Conservation (phyloP, 92 coral and sea anemone species). For the Phenganax stokvisi region DNA sequence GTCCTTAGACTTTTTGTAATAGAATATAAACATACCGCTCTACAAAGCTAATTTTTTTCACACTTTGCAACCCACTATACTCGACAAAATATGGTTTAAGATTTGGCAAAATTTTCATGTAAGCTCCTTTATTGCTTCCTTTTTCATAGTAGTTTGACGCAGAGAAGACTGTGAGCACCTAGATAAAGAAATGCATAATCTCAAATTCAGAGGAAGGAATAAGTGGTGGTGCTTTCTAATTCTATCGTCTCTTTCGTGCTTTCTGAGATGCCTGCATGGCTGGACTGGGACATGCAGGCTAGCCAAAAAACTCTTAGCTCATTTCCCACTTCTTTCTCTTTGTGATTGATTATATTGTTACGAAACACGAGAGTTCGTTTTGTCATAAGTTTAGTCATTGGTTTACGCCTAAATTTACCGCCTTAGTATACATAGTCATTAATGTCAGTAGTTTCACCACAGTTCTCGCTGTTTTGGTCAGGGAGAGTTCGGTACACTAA, state of each 20-base stretch:
- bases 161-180: constrained; percentile 95
- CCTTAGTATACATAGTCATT: too few species aligned
- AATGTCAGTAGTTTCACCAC: too few species aligned
- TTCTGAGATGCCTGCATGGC: too few species aligned
- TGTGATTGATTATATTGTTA: too few species aligned
- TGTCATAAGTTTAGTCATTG: too few species aligned
- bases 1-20: too few species aligned
- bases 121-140: constrained; percentile 94
- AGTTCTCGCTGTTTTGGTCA: too few species aligned
- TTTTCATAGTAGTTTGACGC: constrained; percentile 95
- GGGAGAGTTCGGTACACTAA: too few species aligned
- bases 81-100: constrained; percentile 90
- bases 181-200: not conserved
- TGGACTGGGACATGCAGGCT: not conserved
- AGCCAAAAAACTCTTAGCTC: not conserved
- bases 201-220: not conserved
- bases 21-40: constrained; percentile 52
- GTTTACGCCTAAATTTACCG: too few species aligned
- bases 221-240: not conserved
- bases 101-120: constrained; percentile 84
- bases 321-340: too few species aligned
- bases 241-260: too few species aligned
- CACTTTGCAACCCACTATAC: constrained; percentile 61
- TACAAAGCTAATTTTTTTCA: constrained; percentile 70
- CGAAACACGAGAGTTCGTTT: too few species aligned